These are phyloP conservation scores for Bathynomus jamesi DNA, from an alignment of 1,140 invertebrate species.

Conservation along the genomic window DNA sequence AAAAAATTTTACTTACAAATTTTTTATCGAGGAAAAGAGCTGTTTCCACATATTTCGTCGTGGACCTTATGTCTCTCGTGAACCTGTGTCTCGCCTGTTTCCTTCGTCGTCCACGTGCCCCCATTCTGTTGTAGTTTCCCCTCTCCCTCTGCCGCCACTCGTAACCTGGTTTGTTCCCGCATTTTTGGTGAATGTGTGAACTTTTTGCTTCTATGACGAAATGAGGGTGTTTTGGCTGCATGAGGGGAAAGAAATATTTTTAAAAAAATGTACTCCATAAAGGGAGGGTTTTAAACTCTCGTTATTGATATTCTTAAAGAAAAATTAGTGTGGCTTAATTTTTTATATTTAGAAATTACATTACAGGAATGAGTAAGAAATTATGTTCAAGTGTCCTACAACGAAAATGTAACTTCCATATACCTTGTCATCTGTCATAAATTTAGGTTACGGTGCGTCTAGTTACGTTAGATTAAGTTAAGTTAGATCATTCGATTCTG, in stretches of 20 bases:
- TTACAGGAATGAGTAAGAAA: no score
- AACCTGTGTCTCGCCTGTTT: slow-evolving; percentile 24
- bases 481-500: no score
- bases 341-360: no score
- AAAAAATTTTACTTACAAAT: slow-evolving; percentile 27
- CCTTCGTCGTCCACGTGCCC: not conserved
- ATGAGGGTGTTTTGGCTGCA: slow-evolving; percentile 29
- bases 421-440: no score
- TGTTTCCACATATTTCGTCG: slow-evolving; percentile 32
- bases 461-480: no score
- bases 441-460: no score
- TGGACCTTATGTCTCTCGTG: slow-evolving; percentile 21
- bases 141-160: slow-evolving; percentile 23
- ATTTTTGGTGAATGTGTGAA: slow-evolving; percentile 30
- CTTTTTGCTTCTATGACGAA: slow-evolving; percentile 33
- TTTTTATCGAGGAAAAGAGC: slow-evolving; percentile 33
- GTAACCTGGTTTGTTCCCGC: slow-evolving; percentile 21
- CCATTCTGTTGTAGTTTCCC: slow-evolving; percentile 10
- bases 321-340: no score
- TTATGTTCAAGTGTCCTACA: no score
- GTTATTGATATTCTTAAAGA: no score
- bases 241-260: not conserved
- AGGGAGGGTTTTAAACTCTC: no score
- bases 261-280: no score
- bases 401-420: no score